Conservation (phyloP, 1,140 invertebrate genomes). For the Drosophila aff. region DNA sequence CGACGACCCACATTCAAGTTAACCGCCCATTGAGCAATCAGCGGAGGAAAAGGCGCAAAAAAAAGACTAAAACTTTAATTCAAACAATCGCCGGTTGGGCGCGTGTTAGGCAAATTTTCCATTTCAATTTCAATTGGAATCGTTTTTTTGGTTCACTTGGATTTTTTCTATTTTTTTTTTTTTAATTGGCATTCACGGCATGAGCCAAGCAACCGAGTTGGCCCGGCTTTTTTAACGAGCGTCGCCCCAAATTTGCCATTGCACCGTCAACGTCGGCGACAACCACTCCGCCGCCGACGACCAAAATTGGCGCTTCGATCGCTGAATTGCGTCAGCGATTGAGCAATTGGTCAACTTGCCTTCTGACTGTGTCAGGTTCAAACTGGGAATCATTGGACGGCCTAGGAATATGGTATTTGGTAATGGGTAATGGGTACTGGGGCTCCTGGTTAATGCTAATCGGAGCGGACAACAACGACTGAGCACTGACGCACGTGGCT, state of each 20-base stretch:
- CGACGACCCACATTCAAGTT: constrained; percentile 66
- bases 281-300: constrained; percentile 5
- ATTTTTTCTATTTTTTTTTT: constrained; percentile 25
- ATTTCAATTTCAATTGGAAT: constrained; percentile 56
- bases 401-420: constrained; percentile 24
- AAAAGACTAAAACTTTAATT: constrained; percentile 45
- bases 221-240: constrained; percentile 59
- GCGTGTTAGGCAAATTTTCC: constrained; percentile 65
- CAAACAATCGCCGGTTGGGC: constrained; percentile 63
- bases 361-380: constrained; percentile 79
- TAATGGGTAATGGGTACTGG: neutral
- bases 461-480: constrained; percentile 34
- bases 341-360: constrained; percentile 71
- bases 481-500: constrained; percentile 56
- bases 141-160: constrained; percentile 16
- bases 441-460: constrained; percentile 32
- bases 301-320: constrained; percentile 71
- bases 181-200: constrained; percentile 73
- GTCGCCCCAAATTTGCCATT: constrained; percentile 73
- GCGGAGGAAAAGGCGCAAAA: constrained; percentile 19
- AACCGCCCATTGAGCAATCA: constrained; percentile 66
- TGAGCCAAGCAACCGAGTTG: constrained; percentile 47
- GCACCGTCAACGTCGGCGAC: constrained; percentile 30
- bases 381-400: constrained; percentile 36
- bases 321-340: constrained; percentile 62